Evolutionary conservation across 1,140 invertebrate genomes (phyloP).

Genomic region (Pseudomyrmex flavicornis): DNA sequence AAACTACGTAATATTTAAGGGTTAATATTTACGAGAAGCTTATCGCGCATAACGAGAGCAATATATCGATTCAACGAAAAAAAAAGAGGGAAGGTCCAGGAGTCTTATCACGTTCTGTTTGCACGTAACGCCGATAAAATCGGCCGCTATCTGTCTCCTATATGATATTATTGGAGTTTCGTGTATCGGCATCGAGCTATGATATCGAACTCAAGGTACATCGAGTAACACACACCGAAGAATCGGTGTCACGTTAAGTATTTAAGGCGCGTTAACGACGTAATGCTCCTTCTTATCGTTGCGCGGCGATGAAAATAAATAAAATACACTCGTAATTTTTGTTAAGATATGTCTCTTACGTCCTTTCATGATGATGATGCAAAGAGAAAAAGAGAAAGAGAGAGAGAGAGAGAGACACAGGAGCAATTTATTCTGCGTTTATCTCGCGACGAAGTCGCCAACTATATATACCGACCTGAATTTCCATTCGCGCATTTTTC

Average conservation of each 20-base stretch:
- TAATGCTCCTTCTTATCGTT: not conserved
- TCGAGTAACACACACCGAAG: not conserved
- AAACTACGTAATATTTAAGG: not conserved
- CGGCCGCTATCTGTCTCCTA: constrained; percentile 20
- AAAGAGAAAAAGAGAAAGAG: not conserved
- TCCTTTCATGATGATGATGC: not conserved
- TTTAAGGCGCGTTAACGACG: not conserved
- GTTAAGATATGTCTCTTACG: not conserved
- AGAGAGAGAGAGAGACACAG: not conserved
- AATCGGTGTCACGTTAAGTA: constrained; percentile 17
- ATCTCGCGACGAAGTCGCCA: too few relatives aligned
- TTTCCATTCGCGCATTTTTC: constrained; percentile 52
- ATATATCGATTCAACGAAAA: constrained; percentile 36
- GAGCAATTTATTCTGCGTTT: too few relatives aligned
- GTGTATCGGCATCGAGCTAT: not conserved
- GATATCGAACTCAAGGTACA: constrained; percentile 18
- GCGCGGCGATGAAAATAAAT: not conserved
- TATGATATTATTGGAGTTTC: constrained; percentile 19
- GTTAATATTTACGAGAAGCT: not conserved
- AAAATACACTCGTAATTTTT: not conserved
- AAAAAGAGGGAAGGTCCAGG: constrained; percentile 18
- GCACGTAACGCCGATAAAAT: constrained; percentile 60
- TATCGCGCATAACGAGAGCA: not conserved
- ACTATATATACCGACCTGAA: constrained; percentile 4
- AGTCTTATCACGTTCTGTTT: constrained; percentile 64